These are phyloP conservation scores for Dilophus febrilis DNA, from an alignment of 2,888 invertebrate genomes.

Conservation along the genomic window DNA sequence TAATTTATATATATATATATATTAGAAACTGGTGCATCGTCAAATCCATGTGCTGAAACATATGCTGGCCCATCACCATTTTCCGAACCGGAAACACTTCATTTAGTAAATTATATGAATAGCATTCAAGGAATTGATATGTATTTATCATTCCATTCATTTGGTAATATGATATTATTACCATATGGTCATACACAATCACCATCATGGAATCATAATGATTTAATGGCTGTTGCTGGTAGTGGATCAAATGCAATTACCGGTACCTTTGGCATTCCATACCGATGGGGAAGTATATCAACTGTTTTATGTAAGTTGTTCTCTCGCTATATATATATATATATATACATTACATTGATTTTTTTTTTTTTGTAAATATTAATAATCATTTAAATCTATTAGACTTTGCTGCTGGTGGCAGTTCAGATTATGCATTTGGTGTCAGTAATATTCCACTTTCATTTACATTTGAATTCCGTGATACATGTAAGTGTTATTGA, in stretches of 20 bases:
- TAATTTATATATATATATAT: conserved; percentile 20
- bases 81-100: conserved; percentile 37
- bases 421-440: conserved; percentile 62
- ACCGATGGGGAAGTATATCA: conserved; percentile 41
- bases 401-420: conserved; percentile 50
- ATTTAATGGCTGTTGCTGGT: conserved; percentile 31
- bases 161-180: conserved; percentile 42
- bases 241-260: conserved; percentile 28
- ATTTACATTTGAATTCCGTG: conserved; percentile 51
- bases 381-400: background rate
- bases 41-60: conserved; percentile 26
- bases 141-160: conserved; percentile 45
- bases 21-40: conserved; percentile 31
- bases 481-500: conserved; percentile 27
- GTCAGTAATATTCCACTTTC: conserved; percentile 44
- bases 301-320: conserved; percentile 36
- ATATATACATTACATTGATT: conserved; percentile 5
- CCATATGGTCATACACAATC: conserved; percentile 37
- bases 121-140: conserved; percentile 29
- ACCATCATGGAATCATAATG: conserved; percentile 31
- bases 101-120: conserved; percentile 30
- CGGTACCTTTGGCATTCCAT: conserved; percentile 40
- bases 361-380: background rate
- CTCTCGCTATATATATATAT: background rate
- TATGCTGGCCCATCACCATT: conserved; percentile 36